These are phyloP conservation scores for Girardinus metallicus DNA, from an alignment of 2,797 vertebrate genomes.

Conservation along the genomic window DNA sequence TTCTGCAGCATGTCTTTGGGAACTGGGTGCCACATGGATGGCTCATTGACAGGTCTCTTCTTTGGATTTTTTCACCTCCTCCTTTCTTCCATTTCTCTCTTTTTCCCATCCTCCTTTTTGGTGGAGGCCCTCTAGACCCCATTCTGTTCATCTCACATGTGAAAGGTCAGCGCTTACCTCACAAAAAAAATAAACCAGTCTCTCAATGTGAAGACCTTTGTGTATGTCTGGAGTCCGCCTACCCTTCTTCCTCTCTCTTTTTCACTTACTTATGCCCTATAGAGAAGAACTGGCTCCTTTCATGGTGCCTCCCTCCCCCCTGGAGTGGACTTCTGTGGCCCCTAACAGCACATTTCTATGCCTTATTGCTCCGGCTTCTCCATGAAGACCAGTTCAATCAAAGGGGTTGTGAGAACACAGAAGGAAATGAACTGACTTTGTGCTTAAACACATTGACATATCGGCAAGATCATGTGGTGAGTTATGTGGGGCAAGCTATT, in stretches of 20 bases:
- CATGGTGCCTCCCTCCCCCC: conserved; percentile 68
- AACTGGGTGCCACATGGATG: conserved; percentile 37
- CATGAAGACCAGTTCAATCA: conserved; percentile 60
- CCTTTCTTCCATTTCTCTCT: conserved; percentile 55
- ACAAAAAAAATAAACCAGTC: conserved; percentile 75
- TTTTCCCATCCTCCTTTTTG: conserved; percentile 62
- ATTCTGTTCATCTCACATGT: conserved; percentile 76
- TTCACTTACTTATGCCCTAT: conserved; percentile 71
- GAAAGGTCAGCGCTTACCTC: conserved; percentile 72
- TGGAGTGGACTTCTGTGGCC: conserved; percentile 63
- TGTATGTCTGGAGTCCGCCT: conserved; percentile 60
- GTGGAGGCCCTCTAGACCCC: conserved; percentile 65
- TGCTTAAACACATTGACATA: conserved; percentile 66
- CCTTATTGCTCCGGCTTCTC: conserved; percentile 71
- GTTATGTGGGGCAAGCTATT: conserved; percentile 56
- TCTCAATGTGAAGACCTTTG: conserved; percentile 76
- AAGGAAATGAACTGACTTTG: conserved; percentile 71
- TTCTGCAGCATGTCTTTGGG: conserved; percentile 4
- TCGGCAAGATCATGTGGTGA: conserved; percentile 66
- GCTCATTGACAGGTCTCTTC: conserved; percentile 50
- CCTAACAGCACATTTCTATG: conserved; percentile 70
- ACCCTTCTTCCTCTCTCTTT: conserved; percentile 27
- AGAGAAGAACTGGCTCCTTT: conserved; percentile 74
- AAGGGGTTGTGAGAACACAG: conserved; percentile 68
- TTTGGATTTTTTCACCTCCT: conserved; percentile 50